phyloP scores from a whole-genome alignment of 1,140 invertebrate species.

The Heterodera carotae region DNA sequence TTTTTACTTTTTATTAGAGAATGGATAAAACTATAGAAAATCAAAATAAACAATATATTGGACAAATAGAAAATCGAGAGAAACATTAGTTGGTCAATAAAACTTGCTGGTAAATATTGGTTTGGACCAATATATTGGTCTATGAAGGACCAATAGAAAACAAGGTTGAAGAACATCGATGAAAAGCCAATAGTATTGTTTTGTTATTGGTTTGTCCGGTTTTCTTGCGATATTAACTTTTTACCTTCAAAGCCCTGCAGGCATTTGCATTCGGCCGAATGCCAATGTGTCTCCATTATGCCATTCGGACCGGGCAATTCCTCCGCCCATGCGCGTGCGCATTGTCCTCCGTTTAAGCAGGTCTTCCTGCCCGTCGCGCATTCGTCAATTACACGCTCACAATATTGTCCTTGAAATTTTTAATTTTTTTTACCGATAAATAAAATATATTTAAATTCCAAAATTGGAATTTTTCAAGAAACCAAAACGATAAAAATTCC shows the following conservation, averaged over 20 bases:
- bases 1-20: too few relatives aligned
- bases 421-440: too few relatives aligned
- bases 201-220: not conserved
- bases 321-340: constrained; percentile 83
- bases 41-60: too few relatives aligned
- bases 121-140: too few relatives aligned
- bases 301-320: constrained; percentile 71
- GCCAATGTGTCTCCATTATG: constrained; percentile 60
- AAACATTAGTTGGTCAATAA: too few relatives aligned
- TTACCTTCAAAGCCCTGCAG: constrained; percentile 29
- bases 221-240: not conserved
- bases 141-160: too few relatives aligned
- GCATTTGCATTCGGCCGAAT: constrained; percentile 28
- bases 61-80: too few relatives aligned
- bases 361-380: constrained; percentile 70
- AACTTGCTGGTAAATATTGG: too few relatives aligned
- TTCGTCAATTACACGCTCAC: constrained; percentile 29
- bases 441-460: not conserved
- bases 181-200: too few relatives aligned
- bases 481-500: too few relatives aligned
- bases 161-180: too few relatives aligned
- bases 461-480: not conserved
- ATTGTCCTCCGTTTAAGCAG: constrained; percentile 84
- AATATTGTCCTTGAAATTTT: constrained; percentile 29
- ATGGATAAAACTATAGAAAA: too few relatives aligned